Evolutionary conservation across 37 sponge, comb jelly and placozoan species (phyloP).

Genomic region (Haliclona indistincta): DNA sequence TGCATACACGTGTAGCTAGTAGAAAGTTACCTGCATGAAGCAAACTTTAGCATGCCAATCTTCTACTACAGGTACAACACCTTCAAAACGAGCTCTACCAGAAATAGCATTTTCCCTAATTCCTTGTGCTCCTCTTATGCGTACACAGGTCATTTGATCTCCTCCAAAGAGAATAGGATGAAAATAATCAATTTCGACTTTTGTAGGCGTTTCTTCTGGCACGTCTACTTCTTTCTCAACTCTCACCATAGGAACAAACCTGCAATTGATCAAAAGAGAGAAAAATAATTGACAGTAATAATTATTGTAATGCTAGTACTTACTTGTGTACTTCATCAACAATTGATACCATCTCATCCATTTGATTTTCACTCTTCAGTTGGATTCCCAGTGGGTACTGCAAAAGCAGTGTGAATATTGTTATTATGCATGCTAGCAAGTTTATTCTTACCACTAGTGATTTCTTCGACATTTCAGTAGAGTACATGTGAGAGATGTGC

Average conservation of each 20-base stretch:
- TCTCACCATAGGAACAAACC: too few species aligned
- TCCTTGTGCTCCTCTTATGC: not conserved
- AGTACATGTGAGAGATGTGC: too few species aligned
- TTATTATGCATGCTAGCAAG: too few species aligned
- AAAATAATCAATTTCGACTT: not conserved
- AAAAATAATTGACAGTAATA: too few species aligned
- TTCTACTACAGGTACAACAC: not conserved
- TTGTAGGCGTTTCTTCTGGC: not conserved
- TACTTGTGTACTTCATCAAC: slow-evolving; percentile 3
- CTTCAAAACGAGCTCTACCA: not conserved
- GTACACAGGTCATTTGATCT: slow-evolving; percentile 3
- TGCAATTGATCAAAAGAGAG: too few species aligned
- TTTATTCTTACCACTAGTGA: too few species aligned
- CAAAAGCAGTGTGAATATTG: too few species aligned
- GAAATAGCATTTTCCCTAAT: not conserved
- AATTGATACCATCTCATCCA: slow-evolving; percentile 35
- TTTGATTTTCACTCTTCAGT: slow-evolving; percentile 30
- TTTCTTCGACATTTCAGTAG: too few species aligned
- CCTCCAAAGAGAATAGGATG: slow-evolving; percentile 17
- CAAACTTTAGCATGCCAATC: slow-evolving; percentile 16
- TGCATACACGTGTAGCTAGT: too few species aligned
- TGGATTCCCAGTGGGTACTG: slow-evolving; percentile 25
- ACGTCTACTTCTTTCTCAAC: too few species aligned
- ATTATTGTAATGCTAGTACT: too few species aligned
- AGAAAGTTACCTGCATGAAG: not conserved